Evolutionary conservation across 2,888 invertebrate genomes (phyloP).

Genomic region (Gymnoscelis rufifasciata): DNA sequence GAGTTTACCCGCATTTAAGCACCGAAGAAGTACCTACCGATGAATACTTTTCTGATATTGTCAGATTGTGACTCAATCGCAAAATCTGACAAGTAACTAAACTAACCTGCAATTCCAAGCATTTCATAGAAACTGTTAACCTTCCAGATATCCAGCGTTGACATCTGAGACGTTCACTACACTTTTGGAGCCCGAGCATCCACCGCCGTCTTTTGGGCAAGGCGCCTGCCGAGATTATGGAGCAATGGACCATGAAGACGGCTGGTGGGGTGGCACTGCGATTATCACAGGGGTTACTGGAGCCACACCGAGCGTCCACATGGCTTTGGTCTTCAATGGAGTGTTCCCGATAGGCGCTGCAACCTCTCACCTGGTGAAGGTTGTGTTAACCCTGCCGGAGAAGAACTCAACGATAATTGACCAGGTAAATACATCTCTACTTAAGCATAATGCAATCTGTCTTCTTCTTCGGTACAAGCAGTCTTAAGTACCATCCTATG

Average conservation of each 20-base stretch:
- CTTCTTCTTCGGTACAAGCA: too few relatives aligned
- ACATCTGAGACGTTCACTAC: slow-evolving; percentile 91
- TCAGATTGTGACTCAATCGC: too few relatives aligned
- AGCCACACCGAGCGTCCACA: slow-evolving; percentile 88
- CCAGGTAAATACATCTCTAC: slow-evolving; percentile 73
- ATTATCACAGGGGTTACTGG: slow-evolving; percentile 90
- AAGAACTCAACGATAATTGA: slow-evolving; percentile 86
- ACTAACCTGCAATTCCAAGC: too few relatives aligned
- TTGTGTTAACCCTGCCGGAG: slow-evolving; percentile 84
- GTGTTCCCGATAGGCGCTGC: slow-evolving; percentile 82
- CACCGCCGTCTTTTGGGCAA: slow-evolving; percentile 81
- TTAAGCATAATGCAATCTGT: background rate
- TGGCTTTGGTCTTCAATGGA: slow-evolving; percentile 90
- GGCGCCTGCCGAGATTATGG: slow-evolving; percentile 78
- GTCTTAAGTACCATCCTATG: too few relatives aligned
- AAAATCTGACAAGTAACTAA: too few relatives aligned
- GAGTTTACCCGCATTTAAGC: too few relatives aligned
- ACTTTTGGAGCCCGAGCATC: slow-evolving; percentile 82
- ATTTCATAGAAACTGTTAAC: background rate
- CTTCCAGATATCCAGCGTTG: slow-evolving; percentile 81
- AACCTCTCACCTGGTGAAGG: slow-evolving; percentile 82
- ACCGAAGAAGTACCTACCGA: too few relatives aligned
- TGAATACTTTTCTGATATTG: too few relatives aligned
- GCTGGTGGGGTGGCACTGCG: slow-evolving; percentile 93
- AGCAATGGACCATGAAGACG: slow-evolving; percentile 74